Conservation (phyloP, 1,140 invertebrate genomes). For the Metaphire vulgaris region DNA sequence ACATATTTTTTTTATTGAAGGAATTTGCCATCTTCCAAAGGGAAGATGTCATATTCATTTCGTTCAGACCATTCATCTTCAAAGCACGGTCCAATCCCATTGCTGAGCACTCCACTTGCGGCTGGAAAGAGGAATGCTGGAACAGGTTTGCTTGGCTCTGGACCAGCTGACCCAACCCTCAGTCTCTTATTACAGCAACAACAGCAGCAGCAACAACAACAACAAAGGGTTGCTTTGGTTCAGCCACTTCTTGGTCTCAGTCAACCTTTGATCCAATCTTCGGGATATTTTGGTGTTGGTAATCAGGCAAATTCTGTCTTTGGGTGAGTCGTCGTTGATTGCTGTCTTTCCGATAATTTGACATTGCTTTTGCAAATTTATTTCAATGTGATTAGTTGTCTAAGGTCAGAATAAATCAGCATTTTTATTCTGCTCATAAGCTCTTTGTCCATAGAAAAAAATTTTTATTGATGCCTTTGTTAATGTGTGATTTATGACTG, state of each 20-base stretch:
- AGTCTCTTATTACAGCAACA: not conserved
- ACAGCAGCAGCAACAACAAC: not conserved
- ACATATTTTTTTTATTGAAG: no score
- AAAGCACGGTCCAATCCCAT: not conserved
- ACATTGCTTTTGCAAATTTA: no score
- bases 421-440: no score
- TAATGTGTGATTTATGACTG: no score
- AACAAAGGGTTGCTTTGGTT: not conserved
- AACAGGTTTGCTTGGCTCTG: not conserved
- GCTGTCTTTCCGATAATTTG: no score
- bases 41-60: not conserved
- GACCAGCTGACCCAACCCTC: not conserved
- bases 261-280: not conserved
- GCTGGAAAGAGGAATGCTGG: not conserved
- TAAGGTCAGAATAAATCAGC: no score
- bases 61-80: not conserved
- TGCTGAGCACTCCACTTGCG: not conserved
- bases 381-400: no score
- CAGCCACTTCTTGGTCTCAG: not conserved
- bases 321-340: no score
- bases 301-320: not conserved
- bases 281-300: not conserved
- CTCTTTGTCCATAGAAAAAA: no score
- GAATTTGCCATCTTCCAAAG: no score
- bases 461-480: no score